Conservation (phyloP, 2,888 invertebrate genomes). For the Hemithea aestivaria region DNA sequence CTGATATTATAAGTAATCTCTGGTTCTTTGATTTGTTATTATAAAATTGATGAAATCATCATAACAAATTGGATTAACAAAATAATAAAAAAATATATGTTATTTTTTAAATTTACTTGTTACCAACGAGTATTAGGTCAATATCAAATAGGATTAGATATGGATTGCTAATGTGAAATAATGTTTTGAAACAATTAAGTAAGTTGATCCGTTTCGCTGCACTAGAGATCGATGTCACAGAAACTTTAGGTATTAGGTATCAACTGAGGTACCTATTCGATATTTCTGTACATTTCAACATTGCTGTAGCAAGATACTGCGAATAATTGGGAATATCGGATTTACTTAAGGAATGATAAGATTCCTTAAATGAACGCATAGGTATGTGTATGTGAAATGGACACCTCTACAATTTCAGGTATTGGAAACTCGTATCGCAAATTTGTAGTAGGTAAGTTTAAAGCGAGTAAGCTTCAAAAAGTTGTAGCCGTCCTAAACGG, state of each 20-base stretch:
- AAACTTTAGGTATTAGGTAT: conserved; percentile 22
- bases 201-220: conserved; percentile 30
- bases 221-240: conserved; percentile 36
- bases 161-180: too few relatives aligned
- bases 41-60: too few relatives aligned
- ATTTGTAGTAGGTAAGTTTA: too few relatives aligned
- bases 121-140: too few relatives aligned
- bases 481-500: too few relatives aligned
- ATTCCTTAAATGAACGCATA: conserved; percentile 6
- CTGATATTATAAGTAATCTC: too few relatives aligned
- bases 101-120: too few relatives aligned
- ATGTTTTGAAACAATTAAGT: conserved; percentile 7
- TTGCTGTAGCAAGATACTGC: conserved; percentile 8
- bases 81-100: too few relatives aligned
- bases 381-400: conserved; percentile 20
- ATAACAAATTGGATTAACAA: too few relatives aligned
- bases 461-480: too few relatives aligned
- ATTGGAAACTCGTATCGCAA: background rate
- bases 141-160: too few relatives aligned
- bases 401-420: conserved; percentile 12
- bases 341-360: conserved; percentile 17
- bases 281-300: conserved; percentile 17
- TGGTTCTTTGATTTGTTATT: too few relatives aligned
- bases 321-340: conserved; percentile 13
- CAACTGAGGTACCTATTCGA: conserved; percentile 21